Base-by-base conservation (phyloP, 2,113 vertebrate genomes). In the Sarotherodon lohbergeri region DNA sequence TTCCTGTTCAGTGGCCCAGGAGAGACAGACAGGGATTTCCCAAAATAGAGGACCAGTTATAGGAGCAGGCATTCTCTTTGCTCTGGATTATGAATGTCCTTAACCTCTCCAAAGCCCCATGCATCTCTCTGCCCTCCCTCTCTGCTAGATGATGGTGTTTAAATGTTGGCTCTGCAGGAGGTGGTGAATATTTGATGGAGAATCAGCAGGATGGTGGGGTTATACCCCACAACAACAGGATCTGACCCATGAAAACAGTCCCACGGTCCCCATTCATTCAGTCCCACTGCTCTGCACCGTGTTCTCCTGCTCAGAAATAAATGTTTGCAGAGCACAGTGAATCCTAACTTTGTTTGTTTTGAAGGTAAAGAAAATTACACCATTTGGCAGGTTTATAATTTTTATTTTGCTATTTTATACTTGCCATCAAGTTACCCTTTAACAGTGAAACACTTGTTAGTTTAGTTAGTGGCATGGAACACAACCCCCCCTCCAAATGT, bases 131-230 rank as follows among this genome's bases (percentile, higher is more conserved):
- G 7, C 80, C 55, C 85, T 71, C 55, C 24, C 34, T 87, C 57
- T 81, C 85, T 88, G 36, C 63, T 55, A 32, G 73, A 80, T 12
- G 79, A 39, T 76, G 88, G 86, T 90, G 92, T 94, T 92, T 91
- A 93, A 96, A 90, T 92, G 93, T 92, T 90, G 90, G 43, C 88
- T 86, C 90, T 88, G 88, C 86, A 91, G 93, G 92, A 91, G 89
- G 22, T 87, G 68, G 87, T 95, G 92, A 95, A 95, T 95, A 94
- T 94, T 95, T 95, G 90, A 96, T 96, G 8, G 88, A 41, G 80
- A 92, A 89, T 84, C 90, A 91, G 92, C 89, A 85, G 90, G 88
- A 87, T 48, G 80, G 54, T 48, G 36, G 66, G n/a, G 46, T 41
- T 89, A 89, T 80, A 82, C 55, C 32, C 81, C 80, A 79, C 84